Conservation (phyloP, 2,888 invertebrate species). For the Parnassius mnemosyne region DNA sequence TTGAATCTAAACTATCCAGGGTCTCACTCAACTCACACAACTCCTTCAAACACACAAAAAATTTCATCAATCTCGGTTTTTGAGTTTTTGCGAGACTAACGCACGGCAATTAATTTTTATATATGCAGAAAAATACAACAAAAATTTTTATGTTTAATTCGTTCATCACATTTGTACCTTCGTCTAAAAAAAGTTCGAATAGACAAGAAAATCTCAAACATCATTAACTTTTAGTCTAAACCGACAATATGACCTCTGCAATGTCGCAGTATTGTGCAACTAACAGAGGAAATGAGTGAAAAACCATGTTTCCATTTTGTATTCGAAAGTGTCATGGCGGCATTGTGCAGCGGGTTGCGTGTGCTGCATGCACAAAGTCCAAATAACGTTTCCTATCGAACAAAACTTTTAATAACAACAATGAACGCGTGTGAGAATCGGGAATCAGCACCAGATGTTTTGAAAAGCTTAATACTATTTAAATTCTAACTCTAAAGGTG, state of each 20-base stretch:
- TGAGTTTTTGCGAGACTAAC: no score
- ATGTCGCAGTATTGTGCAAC: slow-evolving; percentile 1
- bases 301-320: slow-evolving; percentile 37
- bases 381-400: neutral
- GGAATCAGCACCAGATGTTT: neutral
- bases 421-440: slow-evolving; percentile 8
- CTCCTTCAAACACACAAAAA: no score
- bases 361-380: neutral
- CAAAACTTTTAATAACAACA: neutral
- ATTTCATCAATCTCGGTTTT: no score
- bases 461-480: neutral
- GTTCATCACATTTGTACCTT: no score
- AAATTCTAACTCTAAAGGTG: neutral
- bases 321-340: slow-evolving; percentile 58
- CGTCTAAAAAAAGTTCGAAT: no score
- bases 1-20: no score
- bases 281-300: slow-evolving; percentile 10
- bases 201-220: neutral
- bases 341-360: slow-evolving; percentile 28
- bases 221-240: slow-evolving; percentile 16
- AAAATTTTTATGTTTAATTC: no score
- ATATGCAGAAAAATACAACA: no score
- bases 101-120: no score
- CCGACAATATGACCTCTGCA: slow-evolving; percentile 7
- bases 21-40: no score